Conservation (phyloP, 2,113 vertebrate species). For the Orycteropus afer region DNA sequence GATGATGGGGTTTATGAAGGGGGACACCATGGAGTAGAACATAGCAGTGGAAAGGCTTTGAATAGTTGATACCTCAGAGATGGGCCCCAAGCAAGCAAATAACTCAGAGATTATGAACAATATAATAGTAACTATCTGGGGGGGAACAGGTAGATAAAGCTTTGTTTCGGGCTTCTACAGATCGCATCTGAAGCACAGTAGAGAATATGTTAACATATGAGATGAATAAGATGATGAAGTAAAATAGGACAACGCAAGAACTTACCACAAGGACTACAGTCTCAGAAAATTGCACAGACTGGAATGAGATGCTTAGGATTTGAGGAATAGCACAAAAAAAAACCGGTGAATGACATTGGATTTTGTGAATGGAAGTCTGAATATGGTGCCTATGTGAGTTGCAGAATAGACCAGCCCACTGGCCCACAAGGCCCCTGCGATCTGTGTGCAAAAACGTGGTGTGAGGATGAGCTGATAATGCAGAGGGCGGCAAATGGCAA, state of each 20-base stretch:
- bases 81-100: background rate
- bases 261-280: background rate
- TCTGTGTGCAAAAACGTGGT: background rate
- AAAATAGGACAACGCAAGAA: background rate
- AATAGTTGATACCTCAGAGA: background rate
- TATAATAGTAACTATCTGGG: background rate
- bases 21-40: background rate
- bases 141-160: background rate
- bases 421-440: background rate
- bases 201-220: background rate
- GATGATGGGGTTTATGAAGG: background rate
- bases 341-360: background rate
- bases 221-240: background rate
- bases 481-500: constrained; percentile 38
- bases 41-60: background rate
- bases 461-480: constrained; percentile 1
- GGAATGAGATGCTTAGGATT: background rate
- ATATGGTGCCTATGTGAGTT: background rate
- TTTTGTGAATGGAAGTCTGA: background rate
- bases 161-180: background rate
- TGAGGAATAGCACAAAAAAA: background rate
- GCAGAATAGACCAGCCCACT: background rate
- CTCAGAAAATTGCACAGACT: background rate
- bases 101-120: background rate
- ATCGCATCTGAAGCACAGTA: background rate